Percentiles rank a stretch among this genome's conserved stretches.
Evolutionary conservation across 2,113 vertebrate genomes (phyloP).

Genomic region (Brevimyrus niger): DNA sequence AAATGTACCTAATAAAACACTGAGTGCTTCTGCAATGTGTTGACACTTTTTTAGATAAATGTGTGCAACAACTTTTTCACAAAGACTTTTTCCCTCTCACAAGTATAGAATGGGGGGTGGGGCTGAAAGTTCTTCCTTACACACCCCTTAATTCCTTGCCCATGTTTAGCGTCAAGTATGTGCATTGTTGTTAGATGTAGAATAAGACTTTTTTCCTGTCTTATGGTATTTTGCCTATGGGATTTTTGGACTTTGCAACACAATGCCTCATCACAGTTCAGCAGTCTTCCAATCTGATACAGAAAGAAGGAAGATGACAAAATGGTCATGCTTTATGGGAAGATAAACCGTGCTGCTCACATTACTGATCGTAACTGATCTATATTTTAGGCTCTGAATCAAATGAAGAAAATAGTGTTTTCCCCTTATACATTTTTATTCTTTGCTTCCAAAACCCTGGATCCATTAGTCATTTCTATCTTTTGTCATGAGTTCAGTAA

Average conservation of each 20-base stretch:
- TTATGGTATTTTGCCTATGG: not conserved
- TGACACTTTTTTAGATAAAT: slow-evolving; percentile 61
- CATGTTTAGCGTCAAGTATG: not conserved
- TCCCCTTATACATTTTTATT: not conserved
- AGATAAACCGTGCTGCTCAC: no score
- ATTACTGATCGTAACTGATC: not conserved
- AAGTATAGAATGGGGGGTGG: not conserved
- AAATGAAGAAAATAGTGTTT: not conserved
- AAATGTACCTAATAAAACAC: not conserved
- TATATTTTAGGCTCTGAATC: not conserved
- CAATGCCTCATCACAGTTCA: not conserved
- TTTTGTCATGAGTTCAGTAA: not conserved
- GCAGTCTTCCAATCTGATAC: not conserved
- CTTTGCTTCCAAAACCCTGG: not conserved
- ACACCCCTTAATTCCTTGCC: not conserved
- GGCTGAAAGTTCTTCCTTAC: slow-evolving; percentile 47
- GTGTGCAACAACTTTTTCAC: slow-evolving; percentile 54
- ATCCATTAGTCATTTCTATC: not conserved
- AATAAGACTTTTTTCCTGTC: not conserved
- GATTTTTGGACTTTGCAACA: not conserved
- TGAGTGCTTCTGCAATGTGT: slow-evolving; percentile 43
- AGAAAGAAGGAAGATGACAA: not conserved
- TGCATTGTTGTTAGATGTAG: not conserved
- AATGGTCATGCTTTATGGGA: not conserved
- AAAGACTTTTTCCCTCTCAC: slow-evolving; percentile 7